Percentiles rank a stretch among this genome's conserved stretches.
phyloP scores from a whole-genome alignment of 2,113 vertebrate genomes.

The Anseranas semipalmata region DNA sequence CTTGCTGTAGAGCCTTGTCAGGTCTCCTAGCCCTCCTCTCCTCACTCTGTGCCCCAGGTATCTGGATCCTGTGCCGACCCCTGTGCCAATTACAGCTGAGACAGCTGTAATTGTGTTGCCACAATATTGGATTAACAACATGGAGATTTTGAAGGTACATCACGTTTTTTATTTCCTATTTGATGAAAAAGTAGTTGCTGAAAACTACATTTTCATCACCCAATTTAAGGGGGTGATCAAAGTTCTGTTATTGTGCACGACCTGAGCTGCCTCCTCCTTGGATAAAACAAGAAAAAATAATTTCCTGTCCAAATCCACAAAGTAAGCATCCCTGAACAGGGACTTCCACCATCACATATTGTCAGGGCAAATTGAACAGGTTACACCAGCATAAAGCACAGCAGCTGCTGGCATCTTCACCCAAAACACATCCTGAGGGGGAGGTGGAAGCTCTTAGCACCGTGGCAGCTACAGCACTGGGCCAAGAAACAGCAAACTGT shows the following conservation, averaged over 20 bases:
- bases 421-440: not conserved
- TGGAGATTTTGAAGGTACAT: not conserved
- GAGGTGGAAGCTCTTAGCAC: not conserved
- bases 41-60: rapidly evolving
- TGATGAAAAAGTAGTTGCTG: not conserved
- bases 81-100: not conserved
- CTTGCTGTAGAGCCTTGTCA: not conserved
- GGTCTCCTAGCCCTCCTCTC: not conserved
- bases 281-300: not conserved
- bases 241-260: not conserved
- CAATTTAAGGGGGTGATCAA: not conserved
- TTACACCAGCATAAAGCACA: not conserved
- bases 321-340: not conserved
- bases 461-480: rapidly evolving
- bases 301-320: not conserved
- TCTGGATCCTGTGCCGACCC: not conserved
- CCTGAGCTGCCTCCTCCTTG: not conserved
- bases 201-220: not conserved
- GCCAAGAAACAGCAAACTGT: not conserved
- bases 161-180: not conserved
- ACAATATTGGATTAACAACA: conserved; percentile 40
- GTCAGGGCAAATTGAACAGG: not conserved
- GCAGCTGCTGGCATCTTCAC: conserved; percentile 18
- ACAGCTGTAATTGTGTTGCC: conserved; percentile 42
- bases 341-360: not conserved